Evolutionary conservation across 2,888 invertebrate genomes (phyloP).

Genomic region (Phyto melanocephala): DNA sequence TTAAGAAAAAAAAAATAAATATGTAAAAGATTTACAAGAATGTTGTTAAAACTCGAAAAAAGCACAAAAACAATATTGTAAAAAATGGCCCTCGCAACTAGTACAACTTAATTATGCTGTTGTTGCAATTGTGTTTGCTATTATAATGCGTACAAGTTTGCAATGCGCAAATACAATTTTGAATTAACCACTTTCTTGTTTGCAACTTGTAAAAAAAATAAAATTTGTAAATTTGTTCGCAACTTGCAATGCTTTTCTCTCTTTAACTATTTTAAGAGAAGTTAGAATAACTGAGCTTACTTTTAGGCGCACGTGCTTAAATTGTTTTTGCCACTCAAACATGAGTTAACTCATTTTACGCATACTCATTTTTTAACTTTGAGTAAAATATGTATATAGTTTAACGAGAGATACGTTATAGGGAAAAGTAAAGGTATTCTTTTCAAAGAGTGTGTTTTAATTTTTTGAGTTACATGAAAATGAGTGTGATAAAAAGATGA

Average conservation of each 20-base stretch:
- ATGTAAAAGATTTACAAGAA: background rate
- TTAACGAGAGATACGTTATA: too few species aligned
- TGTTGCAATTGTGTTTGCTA: background rate
- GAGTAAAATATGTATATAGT: background rate
- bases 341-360: constrained; percentile 24
- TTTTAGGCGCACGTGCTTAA: constrained; percentile 56
- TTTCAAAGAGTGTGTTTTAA: background rate
- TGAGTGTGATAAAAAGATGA: background rate
- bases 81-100: background rate
- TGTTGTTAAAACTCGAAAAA: constrained; percentile 27
- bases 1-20: constrained; percentile 28
- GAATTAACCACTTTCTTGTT: background rate
- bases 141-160: background rate
- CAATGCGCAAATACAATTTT: constrained; percentile 17
- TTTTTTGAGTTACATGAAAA: background rate
- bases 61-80: constrained; percentile 14
- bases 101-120: constrained; percentile 19
- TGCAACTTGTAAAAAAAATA: too few species aligned
- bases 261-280: constrained; percentile 37
- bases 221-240: too few species aligned
- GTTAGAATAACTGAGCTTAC: background rate
- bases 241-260: too few species aligned
- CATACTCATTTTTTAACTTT: constrained; percentile 7
- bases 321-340: background rate
- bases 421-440: too few species aligned